These are phyloP conservation scores for Sus scrofa DNA, from an alignment of 2,113 vertebrate genomes.

Conservation along the genomic window DNA sequence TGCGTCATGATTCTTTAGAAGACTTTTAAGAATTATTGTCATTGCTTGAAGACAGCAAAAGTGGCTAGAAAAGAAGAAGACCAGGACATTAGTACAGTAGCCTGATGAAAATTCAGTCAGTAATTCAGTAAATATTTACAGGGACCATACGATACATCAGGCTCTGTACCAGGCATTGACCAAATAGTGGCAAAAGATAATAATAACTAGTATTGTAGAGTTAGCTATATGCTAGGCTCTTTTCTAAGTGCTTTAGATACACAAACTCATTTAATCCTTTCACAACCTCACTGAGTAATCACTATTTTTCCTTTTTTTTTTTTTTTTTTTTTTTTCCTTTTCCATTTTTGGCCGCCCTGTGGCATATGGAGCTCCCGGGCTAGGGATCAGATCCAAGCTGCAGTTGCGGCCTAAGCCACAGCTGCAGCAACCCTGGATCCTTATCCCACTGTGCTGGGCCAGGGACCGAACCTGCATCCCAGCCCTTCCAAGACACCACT, in stretches of 20 bases:
- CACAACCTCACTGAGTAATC: background rate
- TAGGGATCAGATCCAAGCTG: too few relatives aligned
- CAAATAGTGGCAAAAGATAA: background rate
- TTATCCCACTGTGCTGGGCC: too few relatives aligned
- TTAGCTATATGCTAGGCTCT: background rate
- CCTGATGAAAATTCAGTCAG: background rate
- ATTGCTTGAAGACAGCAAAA: conserved; percentile 12
- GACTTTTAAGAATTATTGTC: background rate
- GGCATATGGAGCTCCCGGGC: too few relatives aligned
- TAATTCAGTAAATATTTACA: background rate
- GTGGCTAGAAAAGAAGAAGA: background rate
- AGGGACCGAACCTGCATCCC: too few relatives aligned
- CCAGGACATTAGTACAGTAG: background rate
- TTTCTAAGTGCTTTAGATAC: background rate
- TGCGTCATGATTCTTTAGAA: background rate
- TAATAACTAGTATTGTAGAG: background rate
- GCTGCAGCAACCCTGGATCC: too few relatives aligned
- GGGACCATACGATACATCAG: background rate
- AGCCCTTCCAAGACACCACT: too few relatives aligned
- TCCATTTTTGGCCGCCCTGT: too few relatives aligned
- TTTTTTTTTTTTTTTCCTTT: too few relatives aligned
- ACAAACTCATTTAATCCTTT: background rate
- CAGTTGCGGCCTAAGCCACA: too few relatives aligned
- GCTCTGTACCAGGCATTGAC: background rate
- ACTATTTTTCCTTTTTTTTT: too few relatives aligned